Percentiles rank a stretch among this genome's conserved stretches.
phyloP scores from a whole-genome alignment of 2,113 vertebrate genomes.

The Macaca nemestrina region DNA sequence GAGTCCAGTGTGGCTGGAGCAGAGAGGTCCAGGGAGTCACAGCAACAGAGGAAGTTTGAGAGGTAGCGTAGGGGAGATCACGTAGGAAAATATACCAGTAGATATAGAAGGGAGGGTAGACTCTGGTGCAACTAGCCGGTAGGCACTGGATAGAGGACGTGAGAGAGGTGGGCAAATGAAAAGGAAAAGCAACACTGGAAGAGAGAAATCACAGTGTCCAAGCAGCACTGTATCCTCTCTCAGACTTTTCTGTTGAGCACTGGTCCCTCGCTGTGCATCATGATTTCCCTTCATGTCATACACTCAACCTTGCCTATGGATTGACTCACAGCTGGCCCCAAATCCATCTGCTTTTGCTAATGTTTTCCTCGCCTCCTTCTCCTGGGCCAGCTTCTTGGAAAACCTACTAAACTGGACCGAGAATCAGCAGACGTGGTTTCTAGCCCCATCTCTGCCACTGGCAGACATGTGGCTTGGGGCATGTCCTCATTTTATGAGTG shows the following conservation, averaged over 20 bases:
- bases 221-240: background rate
- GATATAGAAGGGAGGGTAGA: fast-evolving
- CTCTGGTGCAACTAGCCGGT: fast-evolving
- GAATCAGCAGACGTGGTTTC: background rate
- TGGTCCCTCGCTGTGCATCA: too few species aligned
- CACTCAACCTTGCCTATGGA: background rate
- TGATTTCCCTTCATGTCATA: background rate
- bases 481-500: background rate
- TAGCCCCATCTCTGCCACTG: background rate
- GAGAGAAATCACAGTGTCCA: background rate
- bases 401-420: background rate
- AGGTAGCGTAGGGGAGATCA: background rate
- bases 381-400: background rate
- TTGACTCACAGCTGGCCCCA: background rate
- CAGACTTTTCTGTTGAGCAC: background rate
- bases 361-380: background rate
- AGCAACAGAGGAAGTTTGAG: too few species aligned
- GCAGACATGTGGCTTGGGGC: background rate
- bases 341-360: background rate
- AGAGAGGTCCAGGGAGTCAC: background rate
- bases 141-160: background rate
- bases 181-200: background rate
- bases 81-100: background rate
- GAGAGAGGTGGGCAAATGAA: background rate
- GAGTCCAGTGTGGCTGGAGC: background rate